Evolutionary conservation across 2,797 vertebrate genomes (phyloP).

Genomic region (Cygnus olor): DNA sequence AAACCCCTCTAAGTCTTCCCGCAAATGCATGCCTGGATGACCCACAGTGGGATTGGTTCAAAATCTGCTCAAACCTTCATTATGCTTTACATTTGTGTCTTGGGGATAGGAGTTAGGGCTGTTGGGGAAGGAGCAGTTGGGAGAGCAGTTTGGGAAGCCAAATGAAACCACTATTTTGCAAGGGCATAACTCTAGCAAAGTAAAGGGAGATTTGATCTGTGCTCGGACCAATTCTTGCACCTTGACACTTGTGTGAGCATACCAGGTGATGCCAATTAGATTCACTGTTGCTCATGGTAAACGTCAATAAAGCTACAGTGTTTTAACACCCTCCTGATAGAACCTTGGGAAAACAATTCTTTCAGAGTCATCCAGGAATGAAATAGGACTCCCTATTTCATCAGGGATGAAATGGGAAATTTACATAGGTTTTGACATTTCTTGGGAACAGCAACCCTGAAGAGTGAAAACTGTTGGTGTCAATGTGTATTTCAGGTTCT

Average conservation of each 20-base stretch:
- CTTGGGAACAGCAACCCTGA: background rate
- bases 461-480: background rate
- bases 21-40: background rate
- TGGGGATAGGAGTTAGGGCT: background rate
- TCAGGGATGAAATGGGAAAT: background rate
- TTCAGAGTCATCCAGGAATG: background rate
- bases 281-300: background rate
- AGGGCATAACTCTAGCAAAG: background rate
- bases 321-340: background rate
- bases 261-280: background rate
- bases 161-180: background rate
- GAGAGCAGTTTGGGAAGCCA: background rate
- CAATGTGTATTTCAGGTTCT: background rate
- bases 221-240: background rate
- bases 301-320: background rate
- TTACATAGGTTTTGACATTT: background rate
- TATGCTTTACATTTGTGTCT: background rate
- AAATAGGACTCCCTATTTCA: background rate
- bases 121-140: background rate
- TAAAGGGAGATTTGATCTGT: background rate
- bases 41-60: background rate
- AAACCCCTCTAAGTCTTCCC: rapidly evolving
- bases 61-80: background rate
- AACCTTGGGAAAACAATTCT: background rate
- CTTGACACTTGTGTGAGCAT: background rate